These are phyloP conservation scores for Cossypha polioptera DNA, from an alignment of 2,797 vertebrate species.

Conservation along the genomic window DNA sequence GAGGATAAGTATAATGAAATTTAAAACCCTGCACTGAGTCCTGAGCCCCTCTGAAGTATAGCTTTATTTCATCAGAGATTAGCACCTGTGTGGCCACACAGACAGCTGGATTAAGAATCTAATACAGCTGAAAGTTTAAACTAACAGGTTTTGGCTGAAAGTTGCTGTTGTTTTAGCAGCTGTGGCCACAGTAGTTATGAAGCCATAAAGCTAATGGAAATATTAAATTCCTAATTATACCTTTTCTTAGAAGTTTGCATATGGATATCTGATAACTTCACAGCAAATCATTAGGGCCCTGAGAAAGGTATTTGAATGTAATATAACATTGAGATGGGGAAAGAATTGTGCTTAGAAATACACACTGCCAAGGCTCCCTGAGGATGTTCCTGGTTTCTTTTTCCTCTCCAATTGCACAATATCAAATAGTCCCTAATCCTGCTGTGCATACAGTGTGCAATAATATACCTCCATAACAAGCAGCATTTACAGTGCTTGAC, in stretches of 20 bases:
- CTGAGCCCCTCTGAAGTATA: background rate
- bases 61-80: background rate
- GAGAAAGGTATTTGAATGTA: conserved; percentile 9
- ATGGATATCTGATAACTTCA: background rate
- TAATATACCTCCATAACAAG: background rate
- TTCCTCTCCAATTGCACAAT: background rate
- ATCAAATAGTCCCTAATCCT: background rate
- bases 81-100: background rate
- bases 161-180: background rate
- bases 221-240: background rate
- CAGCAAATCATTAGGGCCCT: background rate
- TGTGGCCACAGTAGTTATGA: background rate
- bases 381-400: background rate
- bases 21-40: background rate
- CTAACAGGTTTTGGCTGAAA: background rate
- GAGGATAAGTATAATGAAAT: background rate
- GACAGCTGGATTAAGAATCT: background rate
- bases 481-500: background rate
- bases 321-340: background rate
- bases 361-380: background rate
- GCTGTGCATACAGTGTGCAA: background rate
- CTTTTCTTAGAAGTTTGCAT: background rate
- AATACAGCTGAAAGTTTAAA: background rate
- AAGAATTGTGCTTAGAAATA: background rate
- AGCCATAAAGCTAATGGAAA: background rate